Evolutionary conservation across 2,888 invertebrate species (phyloP), one percentile per base, ranked within the genome.

Genomic region (Limulus polyphemus): DNA sequence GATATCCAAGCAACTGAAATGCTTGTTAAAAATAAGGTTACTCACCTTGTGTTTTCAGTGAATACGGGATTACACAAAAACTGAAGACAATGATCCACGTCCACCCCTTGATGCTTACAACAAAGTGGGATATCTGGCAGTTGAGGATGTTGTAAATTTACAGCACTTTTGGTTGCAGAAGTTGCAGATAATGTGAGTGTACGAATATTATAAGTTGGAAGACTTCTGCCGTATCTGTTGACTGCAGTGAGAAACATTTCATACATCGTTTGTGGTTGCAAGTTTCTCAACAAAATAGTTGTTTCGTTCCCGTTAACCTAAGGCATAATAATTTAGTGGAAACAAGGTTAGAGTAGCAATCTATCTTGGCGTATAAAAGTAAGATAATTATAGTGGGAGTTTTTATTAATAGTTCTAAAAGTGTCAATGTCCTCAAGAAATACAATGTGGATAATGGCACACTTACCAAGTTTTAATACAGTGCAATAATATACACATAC

Each of bases 241-340:
- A 80, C 81, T 0, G 88, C 85, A 0, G 83, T 83, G 11, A 90
- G 84, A 0, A 83, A 81, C 10, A 89, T 80, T 72, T 89, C 87
- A 74, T 90, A 90, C 89, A 89, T 89, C 0, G 88, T 88, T 72
- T 86, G 85, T 0, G 89, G 86, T 12, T 80, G 79, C 49, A 90
- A 77, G 72, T 84, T 81, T 69, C 81, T 82, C 2, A 88, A 73
- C 0, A 82, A 75, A 52, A 32, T 32, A 7, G 32, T 32, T 32
- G 32, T 1, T 49, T 63, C 59, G 56, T 65, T 67, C 14, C 58
- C 32, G 32, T 32, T 32, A 32, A 32, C 32, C 32, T 32, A 32
- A 32, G 32, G 7, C 32, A 32, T 7, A 7, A 32, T 32, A 32
- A 32, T 32, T 32, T 32, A 32, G 7, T 32, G 32, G 32, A 32